phyloP scores from a whole-genome alignment of 2,888 invertebrate genomes.

The Abscondita cerata region DNA sequence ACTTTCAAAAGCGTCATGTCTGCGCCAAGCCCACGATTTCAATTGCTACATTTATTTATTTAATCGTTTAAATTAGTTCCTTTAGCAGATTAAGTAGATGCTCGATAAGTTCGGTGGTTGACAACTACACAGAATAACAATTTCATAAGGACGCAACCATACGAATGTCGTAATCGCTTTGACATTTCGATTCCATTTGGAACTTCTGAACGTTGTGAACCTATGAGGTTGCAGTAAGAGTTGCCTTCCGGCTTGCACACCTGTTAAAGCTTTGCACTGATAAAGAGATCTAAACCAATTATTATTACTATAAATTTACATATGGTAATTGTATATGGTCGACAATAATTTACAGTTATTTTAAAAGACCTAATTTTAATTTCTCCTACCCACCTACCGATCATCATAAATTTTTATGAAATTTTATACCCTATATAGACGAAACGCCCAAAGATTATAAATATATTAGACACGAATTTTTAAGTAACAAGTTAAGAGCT shows the following conservation, averaged over 20 bases:
- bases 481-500: too few relatives aligned
- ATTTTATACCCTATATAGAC: too few relatives aligned
- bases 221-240: conserved; percentile 27
- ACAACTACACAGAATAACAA: conserved; percentile 33
- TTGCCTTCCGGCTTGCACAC: conserved; percentile 34
- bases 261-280: conserved; percentile 27
- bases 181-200: conserved; percentile 32
- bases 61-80: conserved; percentile 35
- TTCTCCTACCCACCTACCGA: conserved; percentile 8
- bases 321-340: conserved; percentile 22
- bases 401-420: neutral
- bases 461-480: too few relatives aligned
- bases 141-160: conserved; percentile 19
- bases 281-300: conserved; percentile 27
- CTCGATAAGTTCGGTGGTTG: conserved; percentile 20
- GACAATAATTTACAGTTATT: conserved; percentile 24
- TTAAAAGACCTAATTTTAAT: conserved; percentile 4
- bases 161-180: conserved; percentile 37
- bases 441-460: too few relatives aligned
- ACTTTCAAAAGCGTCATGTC: conserved; percentile 30
- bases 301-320: conserved; percentile 28
- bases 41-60: conserved; percentile 33
- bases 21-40: conserved; percentile 27
- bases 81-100: conserved; percentile 30
- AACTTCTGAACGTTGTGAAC: conserved; percentile 11